Conservation (phyloP, 2,797 vertebrate genomes). For the Macropodus opercularis region DNA sequence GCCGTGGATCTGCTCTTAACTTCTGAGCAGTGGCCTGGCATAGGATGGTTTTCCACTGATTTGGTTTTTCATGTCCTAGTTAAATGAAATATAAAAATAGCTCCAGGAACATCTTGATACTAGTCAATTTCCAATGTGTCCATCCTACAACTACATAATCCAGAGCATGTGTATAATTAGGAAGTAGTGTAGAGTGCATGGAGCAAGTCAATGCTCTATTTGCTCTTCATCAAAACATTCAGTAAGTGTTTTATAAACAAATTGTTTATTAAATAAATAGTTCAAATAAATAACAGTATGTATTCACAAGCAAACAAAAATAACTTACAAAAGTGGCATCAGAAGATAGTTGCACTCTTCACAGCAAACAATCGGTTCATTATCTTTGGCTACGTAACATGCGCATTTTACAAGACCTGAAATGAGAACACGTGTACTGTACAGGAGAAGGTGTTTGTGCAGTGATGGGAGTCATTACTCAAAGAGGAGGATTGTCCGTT, state of each 20-base stretch:
- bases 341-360: constrained; percentile 61
- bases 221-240: background rate
- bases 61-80: background rate
- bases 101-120: no score
- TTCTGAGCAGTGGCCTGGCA: constrained; percentile 9
- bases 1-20: constrained; percentile 38
- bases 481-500: constrained; percentile 63
- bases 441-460: constrained; percentile 25
- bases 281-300: constrained; percentile 81
- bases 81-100: no score
- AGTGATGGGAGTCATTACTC: constrained; percentile 1
- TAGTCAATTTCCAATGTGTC: no score
- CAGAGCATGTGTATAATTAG: background rate
- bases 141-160: background rate
- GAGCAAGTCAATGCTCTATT: background rate
- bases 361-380: constrained; percentile 72
- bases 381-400: constrained; percentile 83
- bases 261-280: constrained; percentile 82
- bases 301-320: constrained; percentile 73
- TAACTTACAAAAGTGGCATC: constrained; percentile 73
- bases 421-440: constrained; percentile 30
- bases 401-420: constrained; percentile 52
- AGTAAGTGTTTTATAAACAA: constrained; percentile 59
- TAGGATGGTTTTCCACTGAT: background rate
- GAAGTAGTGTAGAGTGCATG: background rate